Evolutionary conservation across 2,888 invertebrate species (phyloP).

Genomic region (Odontothrips loti): DNA sequence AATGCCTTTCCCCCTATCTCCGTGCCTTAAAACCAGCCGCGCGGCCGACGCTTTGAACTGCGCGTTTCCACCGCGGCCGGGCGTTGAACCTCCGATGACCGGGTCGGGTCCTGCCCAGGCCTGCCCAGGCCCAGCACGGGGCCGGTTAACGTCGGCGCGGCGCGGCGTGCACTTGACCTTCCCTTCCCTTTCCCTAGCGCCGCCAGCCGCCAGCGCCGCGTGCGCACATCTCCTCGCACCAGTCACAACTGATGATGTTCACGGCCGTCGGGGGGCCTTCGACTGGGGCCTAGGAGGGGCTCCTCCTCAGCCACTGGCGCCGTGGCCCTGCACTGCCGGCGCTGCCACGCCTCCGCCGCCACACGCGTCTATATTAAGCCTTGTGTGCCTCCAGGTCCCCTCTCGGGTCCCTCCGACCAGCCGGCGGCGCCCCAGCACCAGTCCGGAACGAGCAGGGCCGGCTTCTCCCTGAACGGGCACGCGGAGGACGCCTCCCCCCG

Average conservation of each 20-base stretch:
- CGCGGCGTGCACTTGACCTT: not conserved
- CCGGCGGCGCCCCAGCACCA: not conserved
- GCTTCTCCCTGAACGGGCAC: not conserved
- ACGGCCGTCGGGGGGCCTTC: not conserved
- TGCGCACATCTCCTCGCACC: not conserved
- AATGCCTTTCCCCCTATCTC: not conserved
- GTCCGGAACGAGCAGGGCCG: not conserved
- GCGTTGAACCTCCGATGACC: too few species aligned
- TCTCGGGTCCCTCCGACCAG: not conserved
- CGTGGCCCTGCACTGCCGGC: too few species aligned
- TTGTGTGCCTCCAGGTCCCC: conserved; percentile 7
- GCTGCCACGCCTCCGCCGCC: not conserved
- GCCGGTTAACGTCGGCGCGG: not conserved
- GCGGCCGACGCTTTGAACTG: too few species aligned
- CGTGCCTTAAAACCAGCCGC: not conserved
- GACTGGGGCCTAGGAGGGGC: too few species aligned
- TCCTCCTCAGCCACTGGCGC: too few species aligned
- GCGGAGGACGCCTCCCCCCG: not conserved
- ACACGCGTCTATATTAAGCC: conserved; percentile 8
- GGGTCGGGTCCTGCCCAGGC: too few species aligned
- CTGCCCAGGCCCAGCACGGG: too few species aligned
- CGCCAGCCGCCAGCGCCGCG: not conserved
- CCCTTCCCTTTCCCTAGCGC: not conserved
- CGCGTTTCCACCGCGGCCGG: too few species aligned
- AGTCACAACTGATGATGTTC: not conserved